These are phyloP conservation scores for Hydroisotoma schaefferi DNA, from an alignment of 2,888 invertebrate genomes.

Conservation along the genomic window DNA sequence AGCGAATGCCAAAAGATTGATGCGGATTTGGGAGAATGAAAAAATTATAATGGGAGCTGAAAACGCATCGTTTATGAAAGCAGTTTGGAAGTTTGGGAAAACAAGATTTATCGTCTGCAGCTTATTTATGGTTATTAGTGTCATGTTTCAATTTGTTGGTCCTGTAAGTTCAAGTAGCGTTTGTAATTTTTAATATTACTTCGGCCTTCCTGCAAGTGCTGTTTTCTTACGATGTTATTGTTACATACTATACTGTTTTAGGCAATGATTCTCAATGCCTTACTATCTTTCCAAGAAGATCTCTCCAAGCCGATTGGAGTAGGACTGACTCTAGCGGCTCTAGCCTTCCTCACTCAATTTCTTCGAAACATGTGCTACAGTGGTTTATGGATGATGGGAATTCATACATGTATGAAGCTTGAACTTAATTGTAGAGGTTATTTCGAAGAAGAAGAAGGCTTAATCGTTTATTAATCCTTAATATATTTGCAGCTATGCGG, in stretches of 20 bases:
- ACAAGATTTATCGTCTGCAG: slow-evolving; percentile 51
- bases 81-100: slow-evolving; percentile 51
- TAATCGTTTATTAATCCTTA: neutral
- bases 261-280: slow-evolving; percentile 40
- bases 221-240: too few species aligned
- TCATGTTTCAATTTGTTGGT: slow-evolving; percentile 52
- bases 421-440: too few species aligned
- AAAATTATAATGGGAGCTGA: slow-evolving; percentile 49
- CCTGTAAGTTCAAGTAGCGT: slow-evolving; percentile 52
- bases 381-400: slow-evolving; percentile 50
- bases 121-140: slow-evolving; percentile 50
- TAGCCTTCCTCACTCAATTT: slow-evolving; percentile 50
- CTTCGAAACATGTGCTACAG: slow-evolving; percentile 50
- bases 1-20: slow-evolving; percentile 50
- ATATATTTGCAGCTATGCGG: slow-evolving; percentile 46
- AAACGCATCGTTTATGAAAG: slow-evolving; percentile 51
- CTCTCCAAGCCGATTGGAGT: slow-evolving; percentile 47
- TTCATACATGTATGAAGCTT: slow-evolving; percentile 49
- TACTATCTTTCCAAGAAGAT: slow-evolving; percentile 43
- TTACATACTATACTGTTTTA: too few species aligned
- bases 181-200: neutral
- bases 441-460: too few species aligned
- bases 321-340: slow-evolving; percentile 49
- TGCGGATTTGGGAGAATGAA: slow-evolving; percentile 52
- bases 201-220: neutral